A percentile compares a stretch with the other conserved stretches of the same genome.
phyloP scores from a whole-genome alignment of 2,113 vertebrate genomes.

The Psittacus erithacus region DNA sequence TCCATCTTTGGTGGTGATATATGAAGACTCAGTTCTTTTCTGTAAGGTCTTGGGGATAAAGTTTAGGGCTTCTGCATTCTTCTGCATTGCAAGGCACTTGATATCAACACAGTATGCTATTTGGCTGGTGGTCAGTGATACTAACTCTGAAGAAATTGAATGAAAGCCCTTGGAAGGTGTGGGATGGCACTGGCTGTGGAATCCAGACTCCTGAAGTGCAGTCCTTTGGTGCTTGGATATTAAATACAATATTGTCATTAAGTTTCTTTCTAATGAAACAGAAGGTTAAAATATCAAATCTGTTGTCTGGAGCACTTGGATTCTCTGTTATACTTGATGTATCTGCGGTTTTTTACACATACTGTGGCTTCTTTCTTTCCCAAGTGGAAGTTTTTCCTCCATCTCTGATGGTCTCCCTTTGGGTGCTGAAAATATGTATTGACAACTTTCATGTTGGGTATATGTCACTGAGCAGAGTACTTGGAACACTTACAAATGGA shows the following conservation, averaged over 20 bases:
- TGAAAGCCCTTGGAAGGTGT: not conserved
- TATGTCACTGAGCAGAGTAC: not conserved
- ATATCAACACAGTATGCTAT: not conserved
- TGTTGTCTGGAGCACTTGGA: not conserved
- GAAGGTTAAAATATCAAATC: not conserved
- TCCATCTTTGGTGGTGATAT: not conserved
- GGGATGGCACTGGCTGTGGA: not conserved
- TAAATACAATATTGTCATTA: not conserved
- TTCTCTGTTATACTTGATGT: not conserved
- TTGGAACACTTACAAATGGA: not conserved
- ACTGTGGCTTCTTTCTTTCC: not conserved
- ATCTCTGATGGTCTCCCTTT: not conserved
- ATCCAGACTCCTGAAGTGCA: not conserved
- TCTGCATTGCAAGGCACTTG: not conserved
- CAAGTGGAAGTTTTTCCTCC: not conserved
- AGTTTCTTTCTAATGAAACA: not conserved
- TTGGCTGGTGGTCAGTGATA: not conserved
- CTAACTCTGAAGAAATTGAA: not conserved
- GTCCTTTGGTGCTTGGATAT: not conserved
- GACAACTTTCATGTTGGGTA: not conserved
- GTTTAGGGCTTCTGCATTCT: not conserved
- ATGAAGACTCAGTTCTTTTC: not conserved
- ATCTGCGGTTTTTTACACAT: fast-evolving
- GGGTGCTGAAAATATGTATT: not conserved
- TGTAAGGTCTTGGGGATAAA: not conserved